Conservation (phyloP, 2,113 vertebrate species). For the Corydoras maculifer region DNA sequence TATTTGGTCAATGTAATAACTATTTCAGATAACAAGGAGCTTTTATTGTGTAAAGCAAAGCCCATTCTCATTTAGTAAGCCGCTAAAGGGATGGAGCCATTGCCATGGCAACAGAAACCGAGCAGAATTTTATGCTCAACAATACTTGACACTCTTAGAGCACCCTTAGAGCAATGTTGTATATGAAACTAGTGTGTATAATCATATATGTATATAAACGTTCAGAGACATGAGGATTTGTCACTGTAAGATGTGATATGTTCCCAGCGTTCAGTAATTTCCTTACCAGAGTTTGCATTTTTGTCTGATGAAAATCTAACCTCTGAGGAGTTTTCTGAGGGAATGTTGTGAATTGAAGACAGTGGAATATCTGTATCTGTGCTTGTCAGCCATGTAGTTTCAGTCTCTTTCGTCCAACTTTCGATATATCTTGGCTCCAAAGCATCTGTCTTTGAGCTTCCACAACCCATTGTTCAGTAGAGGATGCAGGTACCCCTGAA, state of each 20-base stretch:
- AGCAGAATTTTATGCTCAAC: slow-evolving; percentile 11
- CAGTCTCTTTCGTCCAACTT: slow-evolving; percentile 75
- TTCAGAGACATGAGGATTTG: background rate
- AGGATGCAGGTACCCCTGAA: background rate
- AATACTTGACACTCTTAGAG: background rate
- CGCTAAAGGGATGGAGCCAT: slow-evolving; percentile 35
- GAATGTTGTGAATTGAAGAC: slow-evolving; percentile 71
- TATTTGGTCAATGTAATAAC: background rate
- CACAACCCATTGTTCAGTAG: slow-evolving; percentile 64
- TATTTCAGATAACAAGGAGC: background rate
- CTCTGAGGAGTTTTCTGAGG: slow-evolving; percentile 61
- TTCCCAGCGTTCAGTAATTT: background rate
- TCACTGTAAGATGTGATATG: background rate
- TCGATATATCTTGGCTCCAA: slow-evolving; percentile 71
- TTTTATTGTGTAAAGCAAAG: slow-evolving; percentile 27
- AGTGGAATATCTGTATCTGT: slow-evolving; percentile 69
- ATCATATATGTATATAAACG: background rate
- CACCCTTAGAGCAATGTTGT: slow-evolving; percentile 3
- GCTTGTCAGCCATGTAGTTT: slow-evolving; percentile 72
- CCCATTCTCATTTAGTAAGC: slow-evolving; percentile 19
- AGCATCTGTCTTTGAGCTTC: slow-evolving; percentile 69
- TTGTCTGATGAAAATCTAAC: slow-evolving; percentile 58
- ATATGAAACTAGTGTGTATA: too few species aligned
- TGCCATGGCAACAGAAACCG: slow-evolving; percentile 47
- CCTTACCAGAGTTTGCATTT: slow-evolving; percentile 57